phyloP scores from a whole-genome alignment of 2,113 vertebrate species.

The Antechinus flavipes region DNA sequence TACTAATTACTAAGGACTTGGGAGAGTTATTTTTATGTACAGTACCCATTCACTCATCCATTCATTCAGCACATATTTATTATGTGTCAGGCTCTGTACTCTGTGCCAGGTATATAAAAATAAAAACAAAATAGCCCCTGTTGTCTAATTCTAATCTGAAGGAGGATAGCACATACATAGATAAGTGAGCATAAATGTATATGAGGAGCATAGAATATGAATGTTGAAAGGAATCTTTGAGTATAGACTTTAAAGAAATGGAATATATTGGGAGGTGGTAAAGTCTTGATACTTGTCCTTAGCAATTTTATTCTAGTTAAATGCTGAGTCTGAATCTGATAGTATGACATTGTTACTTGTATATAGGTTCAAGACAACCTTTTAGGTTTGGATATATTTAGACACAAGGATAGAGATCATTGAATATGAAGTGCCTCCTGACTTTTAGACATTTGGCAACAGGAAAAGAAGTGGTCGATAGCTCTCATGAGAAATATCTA shows the following conservation, averaged over 20 bases:
- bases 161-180: not conserved
- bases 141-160: not conserved
- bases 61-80: not conserved
- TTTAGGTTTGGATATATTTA: not conserved
- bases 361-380: not conserved
- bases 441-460: not conserved
- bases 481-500: slow-evolving; percentile 9
- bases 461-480: not conserved
- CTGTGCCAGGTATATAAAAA: not conserved
- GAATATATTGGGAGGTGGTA: not conserved
- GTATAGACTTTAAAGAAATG: not conserved
- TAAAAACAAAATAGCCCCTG: not conserved
- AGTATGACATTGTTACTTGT: not conserved
- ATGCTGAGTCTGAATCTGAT: not conserved
- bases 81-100: not conserved
- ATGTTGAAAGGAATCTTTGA: not conserved
- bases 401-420: not conserved
- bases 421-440: not conserved
- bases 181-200: not conserved
- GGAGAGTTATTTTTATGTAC: not conserved
- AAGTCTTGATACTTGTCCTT: not conserved
- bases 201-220: not conserved
- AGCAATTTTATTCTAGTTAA: not conserved
- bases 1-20: not conserved
- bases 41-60: not conserved